Conservation (phyloP, 1,140 invertebrate species). For the Zophobas atratus region DNA sequence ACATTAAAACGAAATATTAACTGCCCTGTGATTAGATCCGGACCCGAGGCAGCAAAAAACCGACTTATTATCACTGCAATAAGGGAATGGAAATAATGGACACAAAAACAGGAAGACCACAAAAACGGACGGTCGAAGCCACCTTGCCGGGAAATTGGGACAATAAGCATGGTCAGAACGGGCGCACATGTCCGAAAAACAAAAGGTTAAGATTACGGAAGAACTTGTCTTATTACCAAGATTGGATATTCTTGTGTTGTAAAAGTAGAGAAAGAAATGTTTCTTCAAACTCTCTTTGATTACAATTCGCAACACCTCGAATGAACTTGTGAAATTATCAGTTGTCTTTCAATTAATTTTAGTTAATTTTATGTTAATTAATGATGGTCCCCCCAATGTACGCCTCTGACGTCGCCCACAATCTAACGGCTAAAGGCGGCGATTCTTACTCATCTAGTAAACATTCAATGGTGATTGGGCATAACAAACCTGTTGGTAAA, state of each 20-base stretch:
- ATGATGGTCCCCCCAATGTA: no score
- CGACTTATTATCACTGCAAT: slow-evolving; percentile 12
- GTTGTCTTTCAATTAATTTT: no score
- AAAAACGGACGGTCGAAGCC: not conserved
- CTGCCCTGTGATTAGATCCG: slow-evolving; percentile 34
- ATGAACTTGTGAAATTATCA: no score
- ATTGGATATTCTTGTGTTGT: no score
- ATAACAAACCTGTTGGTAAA: slow-evolving; percentile 38
- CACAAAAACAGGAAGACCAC: slow-evolving; percentile 14
- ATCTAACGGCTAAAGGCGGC: not conserved
- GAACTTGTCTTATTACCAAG: no score
- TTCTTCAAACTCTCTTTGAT: no score
- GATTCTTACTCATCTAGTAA: slow-evolving; percentile 8
- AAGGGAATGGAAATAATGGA: slow-evolving; percentile 31
- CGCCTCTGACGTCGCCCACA: not conserved
- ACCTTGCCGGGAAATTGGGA: not conserved
- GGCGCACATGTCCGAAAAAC: no score
- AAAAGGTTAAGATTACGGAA: no score
- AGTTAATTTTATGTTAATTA: no score
- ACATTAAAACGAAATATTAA: slow-evolving; percentile 37
- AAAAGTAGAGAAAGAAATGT: no score
- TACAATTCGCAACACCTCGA: no score
- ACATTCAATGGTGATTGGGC: not conserved
- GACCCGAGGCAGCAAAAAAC: slow-evolving; percentile 21
- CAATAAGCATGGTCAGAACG: not conserved